Conservation (phyloP, 1,140 invertebrate genomes). For the Rhynchophorus ferrugineus region DNA sequence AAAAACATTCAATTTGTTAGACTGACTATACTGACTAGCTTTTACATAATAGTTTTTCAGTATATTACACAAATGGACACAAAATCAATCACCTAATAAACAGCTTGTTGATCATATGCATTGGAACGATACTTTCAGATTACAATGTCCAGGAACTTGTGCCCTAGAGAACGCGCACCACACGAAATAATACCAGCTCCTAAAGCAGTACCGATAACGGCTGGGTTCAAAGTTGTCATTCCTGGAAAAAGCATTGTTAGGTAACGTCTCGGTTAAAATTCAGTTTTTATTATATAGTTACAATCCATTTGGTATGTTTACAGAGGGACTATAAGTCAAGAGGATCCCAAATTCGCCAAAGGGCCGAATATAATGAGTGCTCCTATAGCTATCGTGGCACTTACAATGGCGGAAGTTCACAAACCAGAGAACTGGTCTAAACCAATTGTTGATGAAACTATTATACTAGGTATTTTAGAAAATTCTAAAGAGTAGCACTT, state of each 20-base stretch:
- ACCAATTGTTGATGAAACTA: constrained; percentile 44
- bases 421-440: constrained; percentile 44
- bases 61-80: too few species aligned
- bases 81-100: too few species aligned
- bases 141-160: constrained; percentile 15
- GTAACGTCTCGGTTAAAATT: constrained; percentile 30
- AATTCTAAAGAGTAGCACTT: too few species aligned
- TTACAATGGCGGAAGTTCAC: constrained; percentile 43
- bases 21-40: too few species aligned
- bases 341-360: constrained; percentile 40
- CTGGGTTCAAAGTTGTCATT: constrained; percentile 24
- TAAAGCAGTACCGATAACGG: constrained; percentile 21
- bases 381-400: constrained; percentile 41
- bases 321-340: constrained; percentile 38
- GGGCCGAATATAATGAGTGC: constrained; percentile 40
- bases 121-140: constrained; percentile 2
- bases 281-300: too few species aligned
- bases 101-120: too few species aligned
- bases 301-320: too few species aligned
- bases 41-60: too few species aligned
- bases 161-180: constrained; percentile 22
- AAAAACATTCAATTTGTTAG: too few species aligned
- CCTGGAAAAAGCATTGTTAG: constrained; percentile 33
- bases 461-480: constrained; percentile 34
- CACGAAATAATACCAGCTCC: constrained; percentile 14